Percentiles rank a stretch among this genome's conserved stretches.
phyloP scores from a whole-genome alignment of 2,113 vertebrate species.

The Zeus faber region DNA sequence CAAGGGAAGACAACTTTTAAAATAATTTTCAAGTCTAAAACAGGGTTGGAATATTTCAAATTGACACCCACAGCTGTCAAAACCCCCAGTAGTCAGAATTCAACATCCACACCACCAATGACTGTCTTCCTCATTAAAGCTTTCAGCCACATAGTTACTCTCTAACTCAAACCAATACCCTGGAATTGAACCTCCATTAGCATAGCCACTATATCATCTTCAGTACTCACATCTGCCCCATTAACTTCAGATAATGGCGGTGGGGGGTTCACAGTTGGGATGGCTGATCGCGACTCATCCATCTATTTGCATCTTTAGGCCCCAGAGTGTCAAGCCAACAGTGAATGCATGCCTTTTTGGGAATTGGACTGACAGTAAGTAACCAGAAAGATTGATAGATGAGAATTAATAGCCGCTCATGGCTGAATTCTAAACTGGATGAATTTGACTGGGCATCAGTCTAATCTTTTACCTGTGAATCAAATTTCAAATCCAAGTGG shows the following conservation, averaged over 20 bases:
- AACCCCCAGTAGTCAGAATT: slow-evolving; percentile 6
- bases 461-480: slow-evolving; percentile 1
- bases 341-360: slow-evolving; percentile 32
- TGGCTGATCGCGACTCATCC: slow-evolving; percentile 2
- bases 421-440: background rate
- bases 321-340: slow-evolving; percentile 12
- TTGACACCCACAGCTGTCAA: background rate
- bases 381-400: slow-evolving; percentile 12
- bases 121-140: slow-evolving; percentile 29
- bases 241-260: slow-evolving; percentile 47
- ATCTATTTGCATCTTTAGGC: slow-evolving; percentile 29
- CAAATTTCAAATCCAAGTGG: slow-evolving; percentile 1
- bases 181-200: slow-evolving; percentile 18
- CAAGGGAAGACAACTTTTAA: no score
- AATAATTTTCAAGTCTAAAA: no score
- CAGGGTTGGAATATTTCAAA: background rate
- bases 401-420: slow-evolving; percentile 14
- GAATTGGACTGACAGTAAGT: slow-evolving; percentile 22
- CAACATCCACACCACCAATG: slow-evolving; percentile 1
- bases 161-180: slow-evolving; percentile 9
- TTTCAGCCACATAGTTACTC: background rate
- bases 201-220: slow-evolving; percentile 26
- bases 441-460: slow-evolving; percentile 3
- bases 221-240: slow-evolving; percentile 32
- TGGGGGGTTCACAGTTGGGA: slow-evolving; percentile 32